Evolutionary conservation across 2,888 invertebrate species (phyloP).

Genomic region (Pherbina coryleti): DNA sequence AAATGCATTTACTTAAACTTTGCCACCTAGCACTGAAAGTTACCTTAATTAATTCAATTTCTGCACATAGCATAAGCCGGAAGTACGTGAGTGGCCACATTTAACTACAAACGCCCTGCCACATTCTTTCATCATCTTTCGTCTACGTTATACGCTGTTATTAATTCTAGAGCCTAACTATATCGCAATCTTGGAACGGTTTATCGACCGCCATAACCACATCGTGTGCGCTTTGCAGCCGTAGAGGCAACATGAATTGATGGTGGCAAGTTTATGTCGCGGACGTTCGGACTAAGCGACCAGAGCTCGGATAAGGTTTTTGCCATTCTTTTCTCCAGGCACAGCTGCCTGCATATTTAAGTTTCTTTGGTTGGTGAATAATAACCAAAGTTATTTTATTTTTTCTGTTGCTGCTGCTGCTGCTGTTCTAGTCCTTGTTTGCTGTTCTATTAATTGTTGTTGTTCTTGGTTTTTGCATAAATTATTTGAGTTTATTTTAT

Average conservation of each 20-base stretch:
- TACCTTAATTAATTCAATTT: conserved; percentile 25
- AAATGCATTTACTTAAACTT: conserved; percentile 2
- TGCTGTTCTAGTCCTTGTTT: neutral
- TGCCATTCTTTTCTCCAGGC: neutral
- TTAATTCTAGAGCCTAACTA: conserved; percentile 21
- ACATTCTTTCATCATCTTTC: neutral
- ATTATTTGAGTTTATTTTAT: conserved; percentile 25
- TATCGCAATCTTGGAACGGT: conserved; percentile 14
- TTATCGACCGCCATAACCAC: conserved; percentile 18
- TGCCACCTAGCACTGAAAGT: conserved; percentile 17
- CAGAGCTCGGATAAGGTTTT: neutral
- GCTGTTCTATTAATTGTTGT: neutral
- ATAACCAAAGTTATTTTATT: neutral
- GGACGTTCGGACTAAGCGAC: neutral
- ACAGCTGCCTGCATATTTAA: conserved; percentile 14
- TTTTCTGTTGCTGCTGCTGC: neutral
- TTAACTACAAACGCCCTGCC: neutral
- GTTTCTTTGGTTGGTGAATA: conserved; percentile 6
- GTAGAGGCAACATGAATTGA: conserved; percentile 3
- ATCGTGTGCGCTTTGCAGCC: neutral
- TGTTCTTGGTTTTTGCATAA: conserved; percentile 14
- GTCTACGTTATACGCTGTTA: neutral
- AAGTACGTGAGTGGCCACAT: conserved; percentile 23
- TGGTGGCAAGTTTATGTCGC: conserved; percentile 11
- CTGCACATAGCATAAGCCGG: conserved; percentile 6